Base-by-base conservation (phyloP, 2,797 vertebrate genomes). In the Echiichthys vipera region DNA sequence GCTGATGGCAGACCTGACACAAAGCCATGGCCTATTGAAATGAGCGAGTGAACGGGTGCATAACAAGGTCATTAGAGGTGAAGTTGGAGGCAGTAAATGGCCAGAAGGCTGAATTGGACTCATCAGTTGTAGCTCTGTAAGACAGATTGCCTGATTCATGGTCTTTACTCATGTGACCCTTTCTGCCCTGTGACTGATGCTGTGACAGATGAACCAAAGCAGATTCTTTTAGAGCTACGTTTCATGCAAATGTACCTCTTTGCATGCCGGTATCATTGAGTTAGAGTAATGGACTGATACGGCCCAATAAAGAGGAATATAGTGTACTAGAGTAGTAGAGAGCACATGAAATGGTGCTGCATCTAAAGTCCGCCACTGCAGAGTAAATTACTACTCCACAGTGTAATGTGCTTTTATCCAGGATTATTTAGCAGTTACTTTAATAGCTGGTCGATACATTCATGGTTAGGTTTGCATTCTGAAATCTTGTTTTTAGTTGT, bases 1-100 rank as follows among this genome's bases (percentile, higher is more conserved):
- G 90, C 91, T 91, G 92, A 91, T 91, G 81, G 80, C 80, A 89
- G 83, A 83, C 25, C 72, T 67, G 80, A 86, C 86, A 88, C 90
- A 92, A 89, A 88, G 87, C 84, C 63, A 25, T 66, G 1, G 84
- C 69, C 80, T 66, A 74, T 83, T 88, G 75, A 83, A 83, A 77
- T 22, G 54, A 49, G 47, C 0, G 65, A 74, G 71, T 88, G 81
- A 88, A 82, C 57, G 89, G 75, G 85, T 89, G 66, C 88, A 75
- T 7, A 22, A 17, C 74, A 27, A 72, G 86, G 90, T 89, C 81
- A 83, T 53, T 45, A 9, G 74, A 86, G 86, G 89, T 88, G 66
- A 90, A 80, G 80, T 75, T 75, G 53, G 64, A 65, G 68, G 64
- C 59, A 51, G 43, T 27, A 29, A 78, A 39, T 34, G 47, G 39